Percentiles rank a stretch among this genome's conserved stretches.
These are phyloP conservation scores for Thamnaconus septentrionalis DNA, from an alignment of 2,113 vertebrate genomes.

Conservation along the genomic window DNA sequence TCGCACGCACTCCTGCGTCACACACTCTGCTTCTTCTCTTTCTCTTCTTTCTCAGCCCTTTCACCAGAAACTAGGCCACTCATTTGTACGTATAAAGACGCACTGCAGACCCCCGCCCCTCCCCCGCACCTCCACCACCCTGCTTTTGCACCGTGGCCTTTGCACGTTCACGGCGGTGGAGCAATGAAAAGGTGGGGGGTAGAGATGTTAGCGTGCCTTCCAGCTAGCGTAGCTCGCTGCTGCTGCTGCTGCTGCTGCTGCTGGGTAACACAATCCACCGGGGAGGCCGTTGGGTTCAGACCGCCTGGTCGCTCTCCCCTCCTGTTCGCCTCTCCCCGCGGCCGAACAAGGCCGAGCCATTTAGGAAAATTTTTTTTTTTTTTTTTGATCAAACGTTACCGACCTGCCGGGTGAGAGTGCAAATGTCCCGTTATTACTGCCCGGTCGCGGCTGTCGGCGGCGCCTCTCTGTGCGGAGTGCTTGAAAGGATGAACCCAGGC, in stretches of 20 bases:
- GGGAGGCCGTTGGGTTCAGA: constrained; percentile 52
- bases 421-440: no score
- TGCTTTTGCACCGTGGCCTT: no score
- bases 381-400: no score
- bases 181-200: constrained; percentile 12
- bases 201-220: constrained; percentile 60
- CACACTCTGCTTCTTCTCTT: constrained; percentile 16
- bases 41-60: constrained; percentile 1
- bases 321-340: constrained; percentile 34
- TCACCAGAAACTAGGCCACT: constrained; percentile 30
- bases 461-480: no score
- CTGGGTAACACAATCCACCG: constrained; percentile 70
- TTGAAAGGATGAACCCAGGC: no score
- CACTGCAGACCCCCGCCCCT: constrained; percentile 19
- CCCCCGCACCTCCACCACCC: no score
- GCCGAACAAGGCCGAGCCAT: constrained; percentile 45
- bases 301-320: constrained; percentile 31
- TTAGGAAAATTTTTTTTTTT: constrained; percentile 41
- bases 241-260: constrained; percentile 64
- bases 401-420: no score
- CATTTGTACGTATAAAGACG: constrained; percentile 48
- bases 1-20: constrained; percentile 16
- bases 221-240: constrained; percentile 58
- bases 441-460: no score
- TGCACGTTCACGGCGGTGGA: constrained; percentile 34